Conservation (phyloP, 2,797 vertebrate species). For the Crocidura indochinensis region DNA sequence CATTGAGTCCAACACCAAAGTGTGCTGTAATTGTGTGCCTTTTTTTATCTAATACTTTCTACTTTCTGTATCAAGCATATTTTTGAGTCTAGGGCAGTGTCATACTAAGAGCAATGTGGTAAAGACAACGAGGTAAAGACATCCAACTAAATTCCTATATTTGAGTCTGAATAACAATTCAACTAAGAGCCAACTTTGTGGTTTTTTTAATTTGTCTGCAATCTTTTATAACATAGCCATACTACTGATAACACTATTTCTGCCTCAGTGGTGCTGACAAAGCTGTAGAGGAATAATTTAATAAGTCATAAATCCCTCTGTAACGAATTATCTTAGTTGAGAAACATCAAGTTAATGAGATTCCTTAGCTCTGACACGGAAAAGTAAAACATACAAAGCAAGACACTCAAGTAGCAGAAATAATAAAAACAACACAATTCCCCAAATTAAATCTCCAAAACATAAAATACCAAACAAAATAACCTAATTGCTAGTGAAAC, state of each 20-base stretch:
- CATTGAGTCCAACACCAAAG: too few species aligned
- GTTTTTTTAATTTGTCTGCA: not conserved
- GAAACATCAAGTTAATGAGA: slow-evolving; percentile 42
- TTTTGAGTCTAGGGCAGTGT: not conserved
- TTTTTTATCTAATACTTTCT: not conserved
- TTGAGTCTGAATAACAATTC: too few species aligned
- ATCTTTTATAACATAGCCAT: not conserved
- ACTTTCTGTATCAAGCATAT: not conserved
- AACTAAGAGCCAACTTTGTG: too few species aligned
- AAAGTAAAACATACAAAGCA: not conserved
- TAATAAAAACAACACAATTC: slow-evolving; percentile 4
- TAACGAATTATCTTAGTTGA: not conserved
- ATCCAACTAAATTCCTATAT: too few species aligned
- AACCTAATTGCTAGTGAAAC: not conserved
- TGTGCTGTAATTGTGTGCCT: not conserved
- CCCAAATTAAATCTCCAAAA: not conserved
- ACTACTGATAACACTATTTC: not conserved
- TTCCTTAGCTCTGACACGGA: not conserved
- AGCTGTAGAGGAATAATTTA: not conserved
- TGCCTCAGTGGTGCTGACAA: not conserved
- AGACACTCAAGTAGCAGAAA: not conserved
- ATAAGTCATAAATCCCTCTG: not conserved
- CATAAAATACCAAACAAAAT: not conserved
- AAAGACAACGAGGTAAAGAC: too few species aligned
- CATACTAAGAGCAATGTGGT: too few species aligned